Evolutionary conservation across 2,888 invertebrate species (phyloP), one percentile per base, ranked within the genome.

Genomic region (Keiferia lycopersicella): DNA sequence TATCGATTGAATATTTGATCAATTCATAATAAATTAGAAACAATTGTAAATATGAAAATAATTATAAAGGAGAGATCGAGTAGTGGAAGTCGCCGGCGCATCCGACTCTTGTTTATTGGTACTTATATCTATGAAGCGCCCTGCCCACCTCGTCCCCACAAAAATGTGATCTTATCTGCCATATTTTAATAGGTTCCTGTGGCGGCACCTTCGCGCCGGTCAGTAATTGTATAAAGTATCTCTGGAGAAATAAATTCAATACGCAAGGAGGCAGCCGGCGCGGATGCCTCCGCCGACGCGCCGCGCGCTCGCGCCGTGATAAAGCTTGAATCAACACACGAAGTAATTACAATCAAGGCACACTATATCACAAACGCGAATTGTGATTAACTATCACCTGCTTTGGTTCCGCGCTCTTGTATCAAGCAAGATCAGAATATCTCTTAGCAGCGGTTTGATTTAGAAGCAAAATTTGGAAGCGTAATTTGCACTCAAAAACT

Each of bases 131-230:
- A 83, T 83, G 82, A 77, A 77, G 72, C 77, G 87, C 77, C 86
- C 88, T 74, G 83, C 89, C 88, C 88, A 88, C 84, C 84, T 86
- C 85, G 83, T 84, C 84, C 82, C 80, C 77, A 86, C 87, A 85
- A 87, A 87, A 88, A 80, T 83, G 77, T 80, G 91, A 91, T 91
- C 84, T 89, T 91, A 91, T 91, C 91, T 88, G 70, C 79, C 82
- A 87, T 88, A 88, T 88, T 91, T 89, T 90, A 90, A 90, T 90
- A 89, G 88, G 88, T 88, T 90, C 87, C 87, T 87, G 87, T 82
- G 81, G 88, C 87, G 87, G 87, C 88, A 87, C 85, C 87, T 85
- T 77, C 82, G 79, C 73, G 71, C 73, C 74, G 77, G 66, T 77
- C 84, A 79, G 84, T 88, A 87, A 89, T 88, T 87, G 88, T 88